These are phyloP conservation scores for Petrocephalus sullivani DNA, from an alignment of 2,797 vertebrate genomes.

Conservation along the genomic window DNA sequence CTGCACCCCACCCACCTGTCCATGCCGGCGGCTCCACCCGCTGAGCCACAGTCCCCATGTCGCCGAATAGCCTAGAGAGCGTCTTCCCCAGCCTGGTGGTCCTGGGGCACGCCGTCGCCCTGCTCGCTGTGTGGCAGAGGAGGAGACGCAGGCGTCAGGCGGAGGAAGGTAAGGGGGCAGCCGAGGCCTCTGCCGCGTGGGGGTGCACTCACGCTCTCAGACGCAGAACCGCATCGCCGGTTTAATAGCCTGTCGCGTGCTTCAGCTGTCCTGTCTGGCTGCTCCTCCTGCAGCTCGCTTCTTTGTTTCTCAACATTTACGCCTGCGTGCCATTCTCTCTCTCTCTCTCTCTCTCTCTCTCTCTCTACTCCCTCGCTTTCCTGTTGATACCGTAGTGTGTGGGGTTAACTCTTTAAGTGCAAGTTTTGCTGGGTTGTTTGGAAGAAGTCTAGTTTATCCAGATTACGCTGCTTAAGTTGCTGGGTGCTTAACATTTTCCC, in stretches of 20 bases:
- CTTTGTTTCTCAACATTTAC: constrained; percentile 30
- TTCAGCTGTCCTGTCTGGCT: constrained; percentile 24
- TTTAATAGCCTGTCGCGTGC: not conserved
- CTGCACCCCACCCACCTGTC: constrained; percentile 20
- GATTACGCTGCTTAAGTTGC: not conserved
- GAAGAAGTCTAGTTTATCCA: not conserved
- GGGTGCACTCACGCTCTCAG: not conserved
- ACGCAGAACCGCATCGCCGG: not conserved
- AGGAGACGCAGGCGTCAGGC: constrained; percentile 49
- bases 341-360: constrained; percentile 24
- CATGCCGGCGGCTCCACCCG: constrained; percentile 36
- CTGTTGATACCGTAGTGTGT: constrained; percentile 36
- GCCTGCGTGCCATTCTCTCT: constrained; percentile 29
- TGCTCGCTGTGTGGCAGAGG: constrained; percentile 74
- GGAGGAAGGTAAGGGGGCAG: constrained; percentile 60
- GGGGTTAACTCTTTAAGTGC: constrained; percentile 63
- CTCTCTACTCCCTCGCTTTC: constrained; percentile 40
- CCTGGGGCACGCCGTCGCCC: constrained; percentile 68
- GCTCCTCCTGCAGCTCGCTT: constrained; percentile 25
- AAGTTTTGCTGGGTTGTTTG: constrained; percentile 13
- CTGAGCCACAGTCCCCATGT: constrained; percentile 53
- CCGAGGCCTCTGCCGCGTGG: not conserved
- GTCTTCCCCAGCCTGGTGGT: constrained; percentile 80
- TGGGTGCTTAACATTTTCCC: not conserved
- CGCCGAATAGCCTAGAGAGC: constrained; percentile 62